These are phyloP conservation scores for Aradus depressus DNA, from an alignment of 2,888 invertebrate genomes.

Conservation along the genomic window DNA sequence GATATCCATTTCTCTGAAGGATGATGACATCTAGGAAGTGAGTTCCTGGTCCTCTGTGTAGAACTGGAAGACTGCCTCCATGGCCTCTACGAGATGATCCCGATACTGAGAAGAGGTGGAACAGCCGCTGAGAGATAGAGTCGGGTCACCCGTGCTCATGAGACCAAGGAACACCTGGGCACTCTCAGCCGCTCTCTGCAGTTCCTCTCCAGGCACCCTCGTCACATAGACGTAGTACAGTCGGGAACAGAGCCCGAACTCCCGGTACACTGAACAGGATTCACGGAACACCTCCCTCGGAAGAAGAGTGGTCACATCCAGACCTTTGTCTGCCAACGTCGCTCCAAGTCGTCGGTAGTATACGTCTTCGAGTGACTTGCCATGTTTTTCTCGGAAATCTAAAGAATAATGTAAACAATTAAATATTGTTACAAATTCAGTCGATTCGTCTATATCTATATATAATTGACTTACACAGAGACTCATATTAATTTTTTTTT, in stretches of 20 bases:
- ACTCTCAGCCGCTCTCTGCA: constrained; percentile 3
- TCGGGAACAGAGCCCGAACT: constrained; percentile 12
- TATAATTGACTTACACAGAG: too few relatives aligned
- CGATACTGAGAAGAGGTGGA: constrained; percentile 12
- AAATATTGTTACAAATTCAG: not conserved
- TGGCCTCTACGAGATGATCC: not conserved
- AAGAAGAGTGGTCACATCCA: constrained; percentile 5
- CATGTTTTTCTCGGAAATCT: constrained; percentile 9
- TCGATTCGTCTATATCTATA: too few relatives aligned
- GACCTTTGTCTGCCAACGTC: constrained; percentile 8
- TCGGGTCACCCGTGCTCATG: constrained; percentile 13
- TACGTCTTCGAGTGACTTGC: constrained; percentile 1
- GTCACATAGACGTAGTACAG: constrained; percentile 21
- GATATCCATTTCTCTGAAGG: too few relatives aligned
- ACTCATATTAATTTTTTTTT: too few relatives aligned
- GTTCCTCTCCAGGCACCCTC: constrained; percentile 15
- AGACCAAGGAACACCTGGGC: constrained; percentile 16
- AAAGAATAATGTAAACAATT: too few relatives aligned
- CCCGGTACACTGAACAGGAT: constrained; percentile 18
- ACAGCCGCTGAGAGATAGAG: not conserved
- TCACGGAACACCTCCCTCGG: constrained; percentile 15
- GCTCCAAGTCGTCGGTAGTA: constrained; percentile 15
- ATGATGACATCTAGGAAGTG: too few relatives aligned
- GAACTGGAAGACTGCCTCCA: constrained; percentile 14
- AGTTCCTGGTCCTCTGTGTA: constrained; percentile 8